Percentiles rank a stretch among this genome's conserved stretches.
Evolutionary conservation across 2,888 invertebrate genomes (phyloP).

Genomic region (Arenicola marina): DNA sequence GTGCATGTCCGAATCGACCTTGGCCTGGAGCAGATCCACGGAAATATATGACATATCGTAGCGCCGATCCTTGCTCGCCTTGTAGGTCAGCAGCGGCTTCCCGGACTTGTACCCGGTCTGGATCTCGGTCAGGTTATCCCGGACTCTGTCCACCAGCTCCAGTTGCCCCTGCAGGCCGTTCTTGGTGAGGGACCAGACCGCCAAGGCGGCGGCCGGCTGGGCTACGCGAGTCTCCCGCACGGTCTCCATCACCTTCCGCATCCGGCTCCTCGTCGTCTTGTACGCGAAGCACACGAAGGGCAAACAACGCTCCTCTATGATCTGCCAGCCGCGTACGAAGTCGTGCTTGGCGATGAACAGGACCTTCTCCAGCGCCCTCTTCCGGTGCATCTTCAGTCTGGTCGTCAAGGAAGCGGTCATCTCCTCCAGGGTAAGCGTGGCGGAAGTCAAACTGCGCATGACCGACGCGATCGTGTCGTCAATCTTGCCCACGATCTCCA

Average conservation of each 20-base stretch:
- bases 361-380: slow-evolving; percentile 14
- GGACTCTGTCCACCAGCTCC: slow-evolving; percentile 1
- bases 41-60: slow-evolving; percentile 16
- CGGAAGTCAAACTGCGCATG: too few species aligned
- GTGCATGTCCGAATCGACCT: background rate
- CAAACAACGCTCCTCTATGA: slow-evolving; percentile 12
- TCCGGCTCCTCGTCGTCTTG: background rate
- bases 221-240: too few species aligned
- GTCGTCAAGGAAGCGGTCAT: too few species aligned
- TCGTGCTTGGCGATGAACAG: slow-evolving; percentile 17
- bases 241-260: background rate
- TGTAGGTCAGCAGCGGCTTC: slow-evolving; percentile 6
- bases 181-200: background rate
- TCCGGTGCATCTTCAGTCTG: slow-evolving; percentile 6
- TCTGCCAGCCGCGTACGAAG: slow-evolving; percentile 17
- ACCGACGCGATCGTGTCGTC: too few species aligned
- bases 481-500: too few species aligned
- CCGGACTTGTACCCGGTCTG: slow-evolving; percentile 11
- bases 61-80: slow-evolving; percentile 6
- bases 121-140: slow-evolving; percentile 7
- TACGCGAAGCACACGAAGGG: slow-evolving; percentile 12
- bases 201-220: background rate
- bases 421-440: too few species aligned
- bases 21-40: background rate
- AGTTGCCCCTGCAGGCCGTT: background rate